Conservation (phyloP, 2,888 invertebrate genomes). For the Mycalesis mineus region DNA sequence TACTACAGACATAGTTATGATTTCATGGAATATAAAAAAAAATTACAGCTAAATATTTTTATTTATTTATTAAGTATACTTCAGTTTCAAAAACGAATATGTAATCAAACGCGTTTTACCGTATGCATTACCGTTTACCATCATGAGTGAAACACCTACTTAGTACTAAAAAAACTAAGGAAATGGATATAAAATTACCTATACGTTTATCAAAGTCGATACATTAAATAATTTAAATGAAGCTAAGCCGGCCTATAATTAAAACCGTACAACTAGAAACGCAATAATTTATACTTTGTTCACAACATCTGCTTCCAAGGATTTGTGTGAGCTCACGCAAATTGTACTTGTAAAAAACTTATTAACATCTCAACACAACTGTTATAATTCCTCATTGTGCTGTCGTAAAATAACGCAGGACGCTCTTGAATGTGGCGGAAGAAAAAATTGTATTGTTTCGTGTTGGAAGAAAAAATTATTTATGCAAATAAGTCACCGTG, state of each 20-base stretch:
- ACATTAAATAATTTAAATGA: not conserved
- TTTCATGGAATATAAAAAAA: too few species aligned
- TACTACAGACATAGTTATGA: too few species aligned
- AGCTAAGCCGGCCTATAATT: conserved; percentile 2
- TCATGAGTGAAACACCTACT: too few species aligned
- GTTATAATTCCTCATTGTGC: conserved; percentile 56
- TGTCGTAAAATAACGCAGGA: conserved; percentile 43
- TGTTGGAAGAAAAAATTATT: conserved; percentile 47
- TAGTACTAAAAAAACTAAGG: not conserved
- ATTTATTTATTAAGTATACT: too few species aligned
- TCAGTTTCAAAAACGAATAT: too few species aligned
- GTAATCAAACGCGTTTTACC: too few species aligned
- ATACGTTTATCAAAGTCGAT: too few species aligned
- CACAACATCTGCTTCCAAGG: conserved; percentile 27
- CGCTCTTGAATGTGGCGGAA: conserved; percentile 48
- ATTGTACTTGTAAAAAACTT: conserved; percentile 41
- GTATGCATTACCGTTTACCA: too few species aligned
- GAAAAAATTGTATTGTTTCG: conserved; percentile 38
- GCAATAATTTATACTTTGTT: conserved; percentile 15
- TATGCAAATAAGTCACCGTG: conserved; percentile 50
- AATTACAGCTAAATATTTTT: too few species aligned
- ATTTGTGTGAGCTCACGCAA: conserved; percentile 18
- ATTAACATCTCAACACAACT: conserved; percentile 66
- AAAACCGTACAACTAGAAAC: conserved; percentile 14
- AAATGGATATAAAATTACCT: too few species aligned